Base-by-base conservation (phyloP, 2,888 invertebrate species). In the Cataglyphis rosenhaueri region DNA sequence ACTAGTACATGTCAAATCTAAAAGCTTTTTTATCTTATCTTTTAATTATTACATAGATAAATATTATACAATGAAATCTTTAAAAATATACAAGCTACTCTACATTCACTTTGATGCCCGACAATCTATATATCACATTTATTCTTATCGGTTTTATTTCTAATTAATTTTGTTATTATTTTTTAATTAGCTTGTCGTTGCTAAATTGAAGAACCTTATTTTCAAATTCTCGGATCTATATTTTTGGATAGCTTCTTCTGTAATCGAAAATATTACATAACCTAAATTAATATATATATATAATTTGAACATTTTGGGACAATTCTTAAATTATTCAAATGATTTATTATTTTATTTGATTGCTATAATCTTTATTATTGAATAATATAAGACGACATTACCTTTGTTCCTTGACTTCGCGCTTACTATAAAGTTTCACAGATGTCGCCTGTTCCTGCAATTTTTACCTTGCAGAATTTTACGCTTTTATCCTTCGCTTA, bases 371-470 rank as follows among this genome's bases (percentile, higher is more conserved):
- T 41, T 9, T 3, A 52, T 55, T 25, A 38, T 75, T 76, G 15
- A 21, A 0, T 25, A 41, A 44, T 44, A 38, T 6, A 12, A 15
- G 41, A 66, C 25, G 4, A 25, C n/a, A 41, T 76, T 76, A 76
- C 76, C 76, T 76, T 38, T 38, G 75, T 52, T 76, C 15, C 44
- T 57, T 9, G 55, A 25, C n/a, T 9, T n/a, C 2, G 41, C 2
- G 57, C 38, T 76, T 76, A 29, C 38, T n/a, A 32, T 32, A 9
- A 21, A 15, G 15, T 68, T 76, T n/a, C 29, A 68, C 21, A 76
- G 68, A 76, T 55, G 76, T 68, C 76, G 68, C 41, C 76, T 76
- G 68, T 68, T 41, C 29, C 55, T 41, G 5, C 29, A 55, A 32
- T n/a, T 68, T 15, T 0, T 29, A 41, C 29, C 29, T 76, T 55